Evolutionary conservation across 2,113 vertebrate genomes (phyloP), one percentile per base, ranked within the genome.

Genomic region (Columba livia): DNA sequence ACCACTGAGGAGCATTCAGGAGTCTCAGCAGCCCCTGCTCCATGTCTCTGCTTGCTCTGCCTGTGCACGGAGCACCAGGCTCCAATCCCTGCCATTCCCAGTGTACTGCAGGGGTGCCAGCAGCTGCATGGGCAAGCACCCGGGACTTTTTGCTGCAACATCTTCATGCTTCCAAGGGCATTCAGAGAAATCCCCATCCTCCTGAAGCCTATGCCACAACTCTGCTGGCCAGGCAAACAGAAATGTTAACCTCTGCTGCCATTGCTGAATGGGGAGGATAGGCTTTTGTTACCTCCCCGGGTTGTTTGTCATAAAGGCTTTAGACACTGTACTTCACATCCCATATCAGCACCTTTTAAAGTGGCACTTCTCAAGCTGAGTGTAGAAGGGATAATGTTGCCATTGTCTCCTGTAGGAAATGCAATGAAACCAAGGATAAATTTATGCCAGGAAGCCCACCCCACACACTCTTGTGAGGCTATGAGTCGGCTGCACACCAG

Each of bases 341-440:
- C 47, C 56, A 48, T 75, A 38, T 44, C 19, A 28, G 29, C 40
- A 75, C 36, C 36, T 94, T 79, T 53, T 9, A 6, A 88, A 85
- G 34, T 14, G 61, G 36, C 17, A 32, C 13, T 66, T 82, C 5
- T 19, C 0, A 3, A 48, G 25, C 9, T 0, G 20, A 74, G 9
- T 5, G 21, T 57, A 21, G 56, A 60, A 78, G 34, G 40, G 9
- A 48, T 23, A 82, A 42, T 2, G 29, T 26, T 66, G 44, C 11
- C 56, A 56, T 11, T n/a, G 34, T 36, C 58, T 77, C 38, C 69
- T 58, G 15, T 47, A 32, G 54, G 16, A 78, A 85, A 82, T 60
- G 9, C 48, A 78, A 24, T 3, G 34, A 74, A 79, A 66, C 8
- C 18, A 60, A 81, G 56, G 44, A 56, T 24, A 34, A 11, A 65